Base-by-base conservation (phyloP, 1,140 invertebrate genomes). In the Diachasma alloeum region DNA sequence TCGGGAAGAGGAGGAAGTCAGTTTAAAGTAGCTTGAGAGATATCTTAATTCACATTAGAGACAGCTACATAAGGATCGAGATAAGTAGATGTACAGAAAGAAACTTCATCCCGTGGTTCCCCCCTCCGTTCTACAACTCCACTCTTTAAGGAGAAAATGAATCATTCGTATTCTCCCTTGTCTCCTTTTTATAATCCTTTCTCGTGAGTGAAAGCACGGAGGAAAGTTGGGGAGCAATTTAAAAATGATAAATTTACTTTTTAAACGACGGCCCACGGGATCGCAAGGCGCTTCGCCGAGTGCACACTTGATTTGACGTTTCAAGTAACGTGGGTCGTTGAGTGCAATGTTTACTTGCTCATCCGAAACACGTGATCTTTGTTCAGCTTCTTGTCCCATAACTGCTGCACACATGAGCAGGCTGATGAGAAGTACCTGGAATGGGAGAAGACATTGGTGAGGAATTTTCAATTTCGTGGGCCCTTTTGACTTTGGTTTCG, bases 231-330 rank as follows among this genome's bases (percentile, higher is more conserved):
- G 17, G 13, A 24, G 44, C 36, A 76, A 59, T 56, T 42, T 56
- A 63, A 77, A 59, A 63, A 67, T 48, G 24, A 74, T 77, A 68
- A 31, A 78, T 72, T 72, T 91, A 94, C 94, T 93, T 91, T 94
- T 95, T 4, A 95, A 86, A 76, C 93, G 88, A 75, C 93, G 91
- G 68, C 94, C 94, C 8, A 94, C 92, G 8, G 93, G 91, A 81
- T 95, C 94, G 79, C 94, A 95, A 0, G 92, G 90, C 4, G 91
- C 93, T 84, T 94, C 93, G 6, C 93, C 93, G 0, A 94, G 84
- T 22, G 93, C 93, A 81, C 94, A 95, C 81, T 94, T 93, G 37
- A 94, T 87, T 82, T 94, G 93, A 80, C 93, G 90, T 81, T 89
- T 91, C 72, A 95, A 89, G 82, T 94, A 94, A n/a, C 93, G 87